phyloP scores from a whole-genome alignment of 1,140 invertebrate genomes.

The Drosophila leontia region DNA sequence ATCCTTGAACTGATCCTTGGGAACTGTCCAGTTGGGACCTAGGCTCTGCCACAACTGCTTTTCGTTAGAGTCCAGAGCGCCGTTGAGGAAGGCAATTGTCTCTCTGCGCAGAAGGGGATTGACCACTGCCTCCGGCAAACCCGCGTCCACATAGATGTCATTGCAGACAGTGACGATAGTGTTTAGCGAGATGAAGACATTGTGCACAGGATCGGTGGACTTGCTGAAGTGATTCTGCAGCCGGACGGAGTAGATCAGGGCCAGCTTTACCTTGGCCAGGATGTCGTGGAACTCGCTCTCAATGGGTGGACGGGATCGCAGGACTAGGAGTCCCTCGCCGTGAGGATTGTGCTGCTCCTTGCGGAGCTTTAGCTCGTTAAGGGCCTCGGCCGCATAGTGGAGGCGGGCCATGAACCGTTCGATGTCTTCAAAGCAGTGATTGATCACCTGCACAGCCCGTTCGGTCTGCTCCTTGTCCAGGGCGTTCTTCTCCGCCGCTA shows the following conservation, averaged over 20 bases:
- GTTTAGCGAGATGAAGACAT: constrained; percentile 72
- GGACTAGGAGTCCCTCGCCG: constrained; percentile 71
- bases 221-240: constrained; percentile 75
- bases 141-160: constrained; percentile 66
- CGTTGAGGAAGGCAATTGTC: constrained; percentile 63
- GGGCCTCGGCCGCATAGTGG: constrained; percentile 76
- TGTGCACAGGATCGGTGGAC: constrained; percentile 61
- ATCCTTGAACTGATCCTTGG: constrained; percentile 80
- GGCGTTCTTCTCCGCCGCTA: constrained; percentile 74
- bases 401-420: constrained; percentile 77
- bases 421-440: constrained; percentile 81
- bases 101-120: constrained; percentile 75
- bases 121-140: constrained; percentile 66
- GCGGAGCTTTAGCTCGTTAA: constrained; percentile 68
- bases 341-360: constrained; percentile 78
- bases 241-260: constrained; percentile 67
- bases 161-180: constrained; percentile 77
- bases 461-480: constrained; percentile 73
- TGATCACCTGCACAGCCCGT: constrained; percentile 74
- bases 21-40: constrained; percentile 72
- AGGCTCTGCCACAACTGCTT: constrained; percentile 71
- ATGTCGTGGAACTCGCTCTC: constrained; percentile 80
- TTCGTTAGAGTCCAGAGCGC: constrained; percentile 54
- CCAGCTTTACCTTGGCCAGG: constrained; percentile 73
- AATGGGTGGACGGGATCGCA: constrained; percentile 74